A percentile compares a stretch with the other conserved stretches of the same genome.
Conservation (phyloP, 1,140 invertebrate genomes). For the Meloidogyne chitwoodi region DNA sequence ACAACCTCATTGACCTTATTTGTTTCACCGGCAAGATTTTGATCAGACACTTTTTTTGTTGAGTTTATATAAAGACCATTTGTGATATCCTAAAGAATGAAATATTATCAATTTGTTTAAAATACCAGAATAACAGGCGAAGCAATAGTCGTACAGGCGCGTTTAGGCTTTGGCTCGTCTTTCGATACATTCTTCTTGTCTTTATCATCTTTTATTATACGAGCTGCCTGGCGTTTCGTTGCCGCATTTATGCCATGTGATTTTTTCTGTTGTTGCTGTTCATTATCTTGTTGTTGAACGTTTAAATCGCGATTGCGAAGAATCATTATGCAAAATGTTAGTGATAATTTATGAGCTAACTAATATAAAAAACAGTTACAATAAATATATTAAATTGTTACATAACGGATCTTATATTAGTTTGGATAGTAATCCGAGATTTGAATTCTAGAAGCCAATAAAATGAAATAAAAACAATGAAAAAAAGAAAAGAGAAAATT, state of each 20-base stretch:
- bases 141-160: not conserved
- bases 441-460: too few relatives aligned
- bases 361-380: too few relatives aligned
- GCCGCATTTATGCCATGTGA: not conserved
- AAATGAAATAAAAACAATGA: not conserved
- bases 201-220: constrained; percentile 1
- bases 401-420: too few relatives aligned
- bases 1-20: not conserved
- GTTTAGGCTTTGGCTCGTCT: constrained; percentile 10
- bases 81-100: not conserved
- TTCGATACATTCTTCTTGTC: not conserved
- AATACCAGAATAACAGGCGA: not conserved
- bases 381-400: too few relatives aligned
- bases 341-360: not conserved
- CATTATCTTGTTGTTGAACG: constrained; percentile 13
- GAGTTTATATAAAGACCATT: not conserved
- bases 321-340: constrained; percentile 15
- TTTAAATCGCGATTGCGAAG: constrained; percentile 24
- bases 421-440: too few relatives aligned
- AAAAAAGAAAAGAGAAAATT: not conserved
- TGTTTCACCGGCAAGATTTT: not conserved
- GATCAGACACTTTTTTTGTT: not conserved
- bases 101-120: not conserved
- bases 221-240: constrained; percentile 12
- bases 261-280: constrained; percentile 4